Conservation (phyloP, 1,140 invertebrate genomes). For the Hylaeus anthracinus region DNA sequence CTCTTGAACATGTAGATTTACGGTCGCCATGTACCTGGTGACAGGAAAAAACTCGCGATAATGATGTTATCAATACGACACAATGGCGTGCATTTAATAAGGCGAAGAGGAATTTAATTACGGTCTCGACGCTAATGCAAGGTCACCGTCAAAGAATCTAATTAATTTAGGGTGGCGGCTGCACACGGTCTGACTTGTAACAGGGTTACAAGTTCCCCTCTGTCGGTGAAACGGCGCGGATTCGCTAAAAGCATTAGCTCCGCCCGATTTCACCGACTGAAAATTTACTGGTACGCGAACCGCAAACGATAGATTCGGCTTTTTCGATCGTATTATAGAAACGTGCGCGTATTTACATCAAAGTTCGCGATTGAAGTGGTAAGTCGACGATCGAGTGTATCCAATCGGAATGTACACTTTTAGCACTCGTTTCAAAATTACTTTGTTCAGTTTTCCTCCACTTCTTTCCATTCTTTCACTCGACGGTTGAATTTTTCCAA, state of each 20-base stretch:
- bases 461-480: too few species aligned
- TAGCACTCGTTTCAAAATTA: too few species aligned
- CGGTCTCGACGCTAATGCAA: conserved; percentile 27
- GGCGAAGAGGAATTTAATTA: conserved; percentile 38
- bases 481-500: too few species aligned
- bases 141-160: conserved; percentile 40
- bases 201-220: conserved; percentile 23
- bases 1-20: too few species aligned
- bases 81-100: conserved; percentile 33
- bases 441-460: too few species aligned
- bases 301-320: conserved; percentile 7
- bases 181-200: conserved; percentile 11
- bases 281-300: conserved; percentile 24
- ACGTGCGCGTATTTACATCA: too few species aligned
- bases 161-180: conserved; percentile 38
- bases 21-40: too few species aligned
- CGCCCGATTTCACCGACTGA: conserved; percentile 31
- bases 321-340: conserved; percentile 2
- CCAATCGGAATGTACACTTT: too few species aligned
- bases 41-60: background rate
- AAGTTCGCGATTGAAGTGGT: too few species aligned
- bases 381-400: too few species aligned
- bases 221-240: conserved; percentile 11
- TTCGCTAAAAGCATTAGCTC: conserved; percentile 28
- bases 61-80: conserved; percentile 28